Evolutionary conservation across 2,113 vertebrate genomes (phyloP).

Genomic region (Thunnus maccoyii): DNA sequence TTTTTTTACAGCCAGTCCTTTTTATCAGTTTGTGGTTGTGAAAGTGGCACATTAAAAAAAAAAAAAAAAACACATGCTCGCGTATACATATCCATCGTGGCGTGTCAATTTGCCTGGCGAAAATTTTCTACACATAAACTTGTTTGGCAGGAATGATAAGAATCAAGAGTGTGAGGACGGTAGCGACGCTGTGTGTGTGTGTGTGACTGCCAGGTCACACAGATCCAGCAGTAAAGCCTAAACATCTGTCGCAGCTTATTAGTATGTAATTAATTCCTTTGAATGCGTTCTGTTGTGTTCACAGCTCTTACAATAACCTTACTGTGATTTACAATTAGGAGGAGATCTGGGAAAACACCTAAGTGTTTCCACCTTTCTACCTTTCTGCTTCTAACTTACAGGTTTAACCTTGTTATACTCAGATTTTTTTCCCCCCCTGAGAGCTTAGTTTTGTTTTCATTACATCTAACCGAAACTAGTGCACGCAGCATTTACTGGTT

Average conservation of each 20-base stretch:
- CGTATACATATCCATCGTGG: not conserved
- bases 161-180: conserved; percentile 46
- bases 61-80: not conserved
- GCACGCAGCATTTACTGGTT: conserved; percentile 35
- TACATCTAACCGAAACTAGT: conserved; percentile 72
- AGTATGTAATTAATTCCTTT: conserved; percentile 58
- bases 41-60: conserved; percentile 52
- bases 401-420: conserved; percentile 30
- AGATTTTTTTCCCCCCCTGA: not conserved
- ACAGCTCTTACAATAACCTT: conserved; percentile 49
- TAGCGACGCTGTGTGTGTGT: not conserved
- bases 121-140: conserved; percentile 43
- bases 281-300: conserved; percentile 28
- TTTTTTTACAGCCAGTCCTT: not conserved
- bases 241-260: conserved; percentile 64
- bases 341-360: conserved; percentile 44
- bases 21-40: conserved; percentile 38
- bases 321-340: conserved; percentile 62
- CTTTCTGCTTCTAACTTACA: conserved; percentile 34
- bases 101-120: conserved; percentile 7
- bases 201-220: conserved; percentile 27
- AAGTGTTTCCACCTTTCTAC: conserved; percentile 32
- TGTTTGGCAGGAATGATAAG: conserved; percentile 73
- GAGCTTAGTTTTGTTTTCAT: conserved; percentile 61
- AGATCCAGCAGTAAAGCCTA: conserved; percentile 35